Percentiles rank a stretch among this genome's conserved stretches.
Conservation (phyloP, 2,888 invertebrate genomes). For the Crossocerus cetratus region DNA sequence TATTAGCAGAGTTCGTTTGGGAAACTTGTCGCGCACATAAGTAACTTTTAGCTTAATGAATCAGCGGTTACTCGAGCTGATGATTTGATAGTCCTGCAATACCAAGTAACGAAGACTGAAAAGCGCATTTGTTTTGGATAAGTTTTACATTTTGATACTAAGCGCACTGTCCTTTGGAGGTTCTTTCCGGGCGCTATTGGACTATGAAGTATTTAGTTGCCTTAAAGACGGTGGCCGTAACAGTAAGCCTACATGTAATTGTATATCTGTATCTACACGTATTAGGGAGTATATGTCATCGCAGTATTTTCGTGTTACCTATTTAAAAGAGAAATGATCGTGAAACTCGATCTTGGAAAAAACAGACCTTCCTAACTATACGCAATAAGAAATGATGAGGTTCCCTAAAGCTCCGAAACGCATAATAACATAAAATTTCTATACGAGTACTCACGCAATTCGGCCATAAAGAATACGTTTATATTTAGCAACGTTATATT, state of each 20-base stretch:
- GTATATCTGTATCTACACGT: slow-evolving; percentile 31
- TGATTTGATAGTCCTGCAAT: no score
- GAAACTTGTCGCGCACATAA: no score
- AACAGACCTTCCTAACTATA: slow-evolving; percentile 44
- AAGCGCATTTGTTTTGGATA: no score
- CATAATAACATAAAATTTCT: slow-evolving; percentile 47
- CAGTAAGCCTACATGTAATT: slow-evolving; percentile 13
- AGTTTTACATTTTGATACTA: not conserved
- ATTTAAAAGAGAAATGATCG: slow-evolving; percentile 9
- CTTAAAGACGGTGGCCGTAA: slow-evolving; percentile 18
- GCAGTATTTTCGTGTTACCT: slow-evolving; percentile 18
- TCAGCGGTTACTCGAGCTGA: no score
- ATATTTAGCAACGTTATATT: slow-evolving; percentile 54
- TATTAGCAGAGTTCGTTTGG: no score
- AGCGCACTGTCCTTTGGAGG: slow-evolving; percentile 4
- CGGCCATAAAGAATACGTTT: slow-evolving; percentile 50
- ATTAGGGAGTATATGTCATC: slow-evolving; percentile 11
- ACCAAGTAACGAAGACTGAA: no score
- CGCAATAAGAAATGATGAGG: slow-evolving; percentile 36
- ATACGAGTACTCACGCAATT: slow-evolving; percentile 45
- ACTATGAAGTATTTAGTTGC: slow-evolving; percentile 11
- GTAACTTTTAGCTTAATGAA: no score
- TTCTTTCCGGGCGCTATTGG: not conserved
- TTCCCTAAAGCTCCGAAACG: slow-evolving; percentile 39
- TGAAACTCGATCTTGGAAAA: slow-evolving; percentile 8